Evolutionary conservation across 2,113 vertebrate species (phyloP).

Genomic region (Marcusenius ussheri): DNA sequence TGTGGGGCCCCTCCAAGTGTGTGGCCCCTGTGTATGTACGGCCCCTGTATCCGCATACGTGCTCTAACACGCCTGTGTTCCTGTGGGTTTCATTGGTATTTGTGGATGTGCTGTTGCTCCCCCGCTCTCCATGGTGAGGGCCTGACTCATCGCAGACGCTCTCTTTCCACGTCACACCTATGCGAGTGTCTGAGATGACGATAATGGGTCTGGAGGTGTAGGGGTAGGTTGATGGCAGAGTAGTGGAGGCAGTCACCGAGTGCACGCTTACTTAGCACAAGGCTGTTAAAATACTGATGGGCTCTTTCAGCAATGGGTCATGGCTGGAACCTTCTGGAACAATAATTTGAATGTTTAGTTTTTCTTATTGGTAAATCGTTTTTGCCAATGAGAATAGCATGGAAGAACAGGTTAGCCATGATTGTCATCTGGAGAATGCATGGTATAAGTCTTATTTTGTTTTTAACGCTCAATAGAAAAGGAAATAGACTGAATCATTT

Average conservation of each 20-base stretch:
- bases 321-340: not conserved
- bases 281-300: too few species aligned
- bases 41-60: not conserved
- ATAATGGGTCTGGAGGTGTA: not conserved
- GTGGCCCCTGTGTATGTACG: not conserved
- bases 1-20: not conserved
- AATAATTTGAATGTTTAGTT: not conserved
- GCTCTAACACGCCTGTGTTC: not conserved
- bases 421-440: not conserved
- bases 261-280: not conserved
- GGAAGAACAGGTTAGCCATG: not conserved
- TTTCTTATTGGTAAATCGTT: not conserved
- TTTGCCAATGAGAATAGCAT: not conserved
- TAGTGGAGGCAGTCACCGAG: not conserved
- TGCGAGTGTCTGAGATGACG: not conserved
- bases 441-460: not conserved
- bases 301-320: not conserved
- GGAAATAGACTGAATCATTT: not conserved
- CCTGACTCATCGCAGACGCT: slow-evolving; percentile 3
- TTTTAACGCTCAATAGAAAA: not conserved
- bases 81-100: not conserved
- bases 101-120: not conserved
- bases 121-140: not conserved
- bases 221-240: not conserved
- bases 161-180: slow-evolving; percentile 2